Conservation (phyloP, 2,113 vertebrate genomes). For the Epinephelus moara region DNA sequence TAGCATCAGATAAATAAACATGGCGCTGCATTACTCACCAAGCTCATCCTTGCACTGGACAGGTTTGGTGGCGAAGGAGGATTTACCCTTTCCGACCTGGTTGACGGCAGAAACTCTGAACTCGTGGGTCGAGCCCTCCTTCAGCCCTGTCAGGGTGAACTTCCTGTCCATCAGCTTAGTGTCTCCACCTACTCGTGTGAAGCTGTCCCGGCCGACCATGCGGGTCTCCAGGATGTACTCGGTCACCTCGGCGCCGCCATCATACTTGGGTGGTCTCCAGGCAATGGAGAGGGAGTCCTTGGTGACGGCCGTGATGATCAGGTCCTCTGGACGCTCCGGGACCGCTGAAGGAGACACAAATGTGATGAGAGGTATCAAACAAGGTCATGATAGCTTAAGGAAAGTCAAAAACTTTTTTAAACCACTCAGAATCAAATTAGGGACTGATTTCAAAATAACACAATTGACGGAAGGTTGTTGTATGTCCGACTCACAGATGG, state of each 20-base stretch:
- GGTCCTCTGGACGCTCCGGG: conserved; percentile 96
- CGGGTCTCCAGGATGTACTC: conserved; percentile 93
- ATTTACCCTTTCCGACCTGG: conserved; percentile 93
- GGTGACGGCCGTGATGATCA: conserved; percentile 91
- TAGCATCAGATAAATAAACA: background rate
- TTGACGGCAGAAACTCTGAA: conserved; percentile 97
- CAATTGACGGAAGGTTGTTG: too few species aligned
- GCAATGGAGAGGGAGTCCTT: conserved; percentile 92
- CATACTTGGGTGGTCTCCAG: conserved; percentile 98
- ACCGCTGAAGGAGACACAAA: conserved; percentile 83
- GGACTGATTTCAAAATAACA: too few species aligned
- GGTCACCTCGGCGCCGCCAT: conserved; percentile 95
- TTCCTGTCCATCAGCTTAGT: conserved; percentile 93
- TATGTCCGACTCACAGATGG: conserved; percentile 90
- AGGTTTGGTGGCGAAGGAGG: conserved; percentile 96
- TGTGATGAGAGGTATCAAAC: too few species aligned
- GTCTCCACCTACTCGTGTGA: conserved; percentile 88
- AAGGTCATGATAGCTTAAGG: too few species aligned
- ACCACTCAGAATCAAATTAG: too few species aligned
- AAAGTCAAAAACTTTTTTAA: too few species aligned
- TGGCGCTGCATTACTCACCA: conserved; percentile 84
- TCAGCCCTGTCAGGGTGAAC: conserved; percentile 92
- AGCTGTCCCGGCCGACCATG: conserved; percentile 93
- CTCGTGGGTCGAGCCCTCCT: conserved; percentile 94
- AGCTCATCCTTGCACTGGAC: conserved; percentile 97